These are phyloP conservation scores for Drosophila acutilabella DNA, from an alignment of 2,888 invertebrate species.

Conservation along the genomic window DNA sequence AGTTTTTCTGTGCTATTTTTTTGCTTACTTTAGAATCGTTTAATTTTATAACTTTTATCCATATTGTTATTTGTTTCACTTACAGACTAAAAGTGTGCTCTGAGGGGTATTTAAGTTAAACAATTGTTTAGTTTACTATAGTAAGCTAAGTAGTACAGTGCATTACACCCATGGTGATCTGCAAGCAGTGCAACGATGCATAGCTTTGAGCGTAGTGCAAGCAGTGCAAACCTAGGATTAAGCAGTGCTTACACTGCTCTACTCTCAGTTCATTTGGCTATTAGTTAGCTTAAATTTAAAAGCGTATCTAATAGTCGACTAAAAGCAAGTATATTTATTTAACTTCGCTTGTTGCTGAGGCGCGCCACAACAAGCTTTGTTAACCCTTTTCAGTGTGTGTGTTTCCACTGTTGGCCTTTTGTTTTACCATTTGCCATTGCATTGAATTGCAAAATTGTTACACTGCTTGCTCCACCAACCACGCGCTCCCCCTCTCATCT, in stretches of 20 bases:
- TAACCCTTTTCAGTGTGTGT: conserved; percentile 15
- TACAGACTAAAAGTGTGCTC: neutral
- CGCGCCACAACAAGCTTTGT: conserved; percentile 13
- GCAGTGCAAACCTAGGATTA: neutral
- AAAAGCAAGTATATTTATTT: neutral
- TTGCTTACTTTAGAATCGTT: conserved; percentile 25
- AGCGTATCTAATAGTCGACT: conserved; percentile 1
- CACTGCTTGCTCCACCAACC: conserved; percentile 9
- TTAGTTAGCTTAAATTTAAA: no score
- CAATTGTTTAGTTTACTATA: neutral
- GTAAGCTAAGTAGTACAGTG: no score
- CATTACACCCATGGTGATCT: no score
- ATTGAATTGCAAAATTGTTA: conserved; percentile 52
- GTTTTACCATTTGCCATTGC: conserved; percentile 39
- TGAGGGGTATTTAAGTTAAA: neutral
- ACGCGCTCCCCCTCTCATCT: neutral
- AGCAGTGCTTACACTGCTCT: neutral
- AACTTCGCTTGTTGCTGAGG: conserved; percentile 6
- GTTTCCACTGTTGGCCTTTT: conserved; percentile 24
- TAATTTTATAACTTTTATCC: conserved; percentile 28
- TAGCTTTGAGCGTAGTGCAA: neutral
- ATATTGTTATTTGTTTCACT: conserved; percentile 20
- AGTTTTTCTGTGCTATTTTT: neutral
- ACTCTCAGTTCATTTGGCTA: no score
- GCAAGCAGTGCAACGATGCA: neutral